phyloP scores from a whole-genome alignment of 2,113 vertebrate species.

The Apistogramma diplotaenia region DNA sequence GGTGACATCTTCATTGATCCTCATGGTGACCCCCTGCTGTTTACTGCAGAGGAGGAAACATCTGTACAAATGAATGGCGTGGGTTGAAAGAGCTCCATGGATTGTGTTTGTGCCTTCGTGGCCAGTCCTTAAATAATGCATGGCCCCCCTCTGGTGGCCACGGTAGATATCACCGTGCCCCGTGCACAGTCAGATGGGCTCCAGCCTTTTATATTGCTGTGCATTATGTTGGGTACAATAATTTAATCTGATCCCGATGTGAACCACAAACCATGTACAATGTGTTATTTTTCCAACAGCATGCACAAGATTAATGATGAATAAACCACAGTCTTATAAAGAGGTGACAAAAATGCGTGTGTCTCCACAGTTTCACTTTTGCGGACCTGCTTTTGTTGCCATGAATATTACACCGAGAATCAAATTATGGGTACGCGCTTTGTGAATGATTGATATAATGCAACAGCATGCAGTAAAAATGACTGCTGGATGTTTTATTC shows the following conservation, averaged over 20 bases:
- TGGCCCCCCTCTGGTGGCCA: constrained; percentile 65
- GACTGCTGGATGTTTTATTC: constrained; percentile 65
- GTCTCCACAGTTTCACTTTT: constrained; percentile 40
- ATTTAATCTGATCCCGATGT: constrained; percentile 34
- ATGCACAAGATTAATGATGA: constrained; percentile 44
- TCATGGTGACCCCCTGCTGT: constrained; percentile 47
- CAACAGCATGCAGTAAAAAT: constrained; percentile 55
- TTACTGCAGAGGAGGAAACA: constrained; percentile 49
- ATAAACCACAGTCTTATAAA: constrained; percentile 36
- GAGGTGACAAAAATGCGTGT: constrained; percentile 34
- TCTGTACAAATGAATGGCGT: constrained; percentile 67
- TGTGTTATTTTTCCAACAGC: not conserved
- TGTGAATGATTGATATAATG: constrained; percentile 68
- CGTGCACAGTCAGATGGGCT: not conserved
- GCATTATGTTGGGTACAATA: constrained; percentile 4
- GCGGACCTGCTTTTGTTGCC: constrained; percentile 42
- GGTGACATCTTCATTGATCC: constrained; percentile 70
- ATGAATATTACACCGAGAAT: constrained; percentile 63
- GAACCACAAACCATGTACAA: constrained; percentile 23
- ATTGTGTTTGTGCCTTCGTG: not conserved
- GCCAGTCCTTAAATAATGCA: constrained; percentile 29
- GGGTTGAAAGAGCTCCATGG: not conserved
- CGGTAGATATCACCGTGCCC: not conserved
- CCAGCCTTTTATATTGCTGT: not conserved
- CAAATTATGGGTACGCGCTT: constrained; percentile 52